These are phyloP conservation scores for Cirrhinus mrigala DNA, from an alignment of 2,797 vertebrate species.

Conservation along the genomic window DNA sequence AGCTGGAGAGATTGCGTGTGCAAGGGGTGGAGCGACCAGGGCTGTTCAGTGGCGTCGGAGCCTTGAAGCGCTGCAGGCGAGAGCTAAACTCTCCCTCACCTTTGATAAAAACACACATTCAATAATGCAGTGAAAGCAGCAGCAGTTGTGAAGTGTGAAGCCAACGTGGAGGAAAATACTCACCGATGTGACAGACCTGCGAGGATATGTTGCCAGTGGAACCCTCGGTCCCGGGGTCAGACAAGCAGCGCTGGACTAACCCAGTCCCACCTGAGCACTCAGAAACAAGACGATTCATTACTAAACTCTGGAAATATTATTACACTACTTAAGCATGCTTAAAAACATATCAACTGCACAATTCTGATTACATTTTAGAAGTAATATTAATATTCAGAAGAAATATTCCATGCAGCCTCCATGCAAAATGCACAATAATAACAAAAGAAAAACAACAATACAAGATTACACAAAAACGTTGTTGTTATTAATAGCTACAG, in stretches of 20 bases:
- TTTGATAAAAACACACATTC: slow-evolving; percentile 46
- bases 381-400: not conserved
- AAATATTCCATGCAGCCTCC: not conserved
- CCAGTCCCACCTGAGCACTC: slow-evolving; percentile 58
- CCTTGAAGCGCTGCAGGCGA: slow-evolving; percentile 73
- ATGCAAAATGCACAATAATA: not conserved
- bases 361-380: not conserved
- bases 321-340: not conserved
- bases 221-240: slow-evolving; percentile 70
- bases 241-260: slow-evolving; percentile 70
- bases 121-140: not conserved
- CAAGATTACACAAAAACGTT: not conserved
- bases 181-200: slow-evolving; percentile 67
- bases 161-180: slow-evolving; percentile 27
- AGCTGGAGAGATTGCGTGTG: slow-evolving; percentile 61
- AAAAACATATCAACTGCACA: not conserved
- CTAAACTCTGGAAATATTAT: not conserved
- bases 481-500: not conserved
- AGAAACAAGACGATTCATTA: not conserved
- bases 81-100: slow-evolving; percentile 75
- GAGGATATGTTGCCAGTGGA: slow-evolving; percentile 44
- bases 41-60: slow-evolving; percentile 51
- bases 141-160: not conserved
- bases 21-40: slow-evolving; percentile 43
- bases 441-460: not conserved